phyloP scores from a whole-genome alignment of 2,797 vertebrate species.

The Lacerta agilis region DNA sequence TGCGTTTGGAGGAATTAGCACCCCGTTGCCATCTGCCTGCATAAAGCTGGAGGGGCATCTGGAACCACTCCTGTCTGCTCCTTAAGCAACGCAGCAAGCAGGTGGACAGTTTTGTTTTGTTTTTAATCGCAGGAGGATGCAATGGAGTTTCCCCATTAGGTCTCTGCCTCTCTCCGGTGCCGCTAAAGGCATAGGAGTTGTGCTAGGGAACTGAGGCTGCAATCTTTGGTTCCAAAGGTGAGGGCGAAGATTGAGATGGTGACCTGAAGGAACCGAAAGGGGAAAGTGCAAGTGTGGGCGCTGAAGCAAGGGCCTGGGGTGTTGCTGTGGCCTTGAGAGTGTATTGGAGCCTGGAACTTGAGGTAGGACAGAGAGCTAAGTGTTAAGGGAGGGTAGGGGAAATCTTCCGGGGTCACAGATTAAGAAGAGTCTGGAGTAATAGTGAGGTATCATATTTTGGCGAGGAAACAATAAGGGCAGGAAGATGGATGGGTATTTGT shows the following conservation, averaged over 20 bases:
- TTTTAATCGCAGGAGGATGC: neutral
- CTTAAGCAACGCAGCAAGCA: neutral
- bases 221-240: neutral
- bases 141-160: neutral
- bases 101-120: neutral
- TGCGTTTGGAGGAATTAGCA: fast-evolving
- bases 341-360: neutral
- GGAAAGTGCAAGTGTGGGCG: neutral
- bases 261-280: neutral
- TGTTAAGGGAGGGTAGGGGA: too few species aligned
- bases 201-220: neutral
- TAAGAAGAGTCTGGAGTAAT: neutral
- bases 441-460: neutral
- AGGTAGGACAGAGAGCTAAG: too few species aligned
- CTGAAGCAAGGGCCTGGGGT: neutral
- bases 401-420: neutral
- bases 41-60: neutral
- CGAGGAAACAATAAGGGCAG: neutral
- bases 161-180: neutral
- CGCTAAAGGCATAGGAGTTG: neutral
- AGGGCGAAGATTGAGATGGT: neutral
- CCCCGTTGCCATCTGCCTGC: neutral
- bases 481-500: neutral
- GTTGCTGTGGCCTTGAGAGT: neutral
- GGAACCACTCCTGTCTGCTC: neutral